Conservation (phyloP, 1,140 invertebrate genomes). For the Dreissena polymorpha region DNA sequence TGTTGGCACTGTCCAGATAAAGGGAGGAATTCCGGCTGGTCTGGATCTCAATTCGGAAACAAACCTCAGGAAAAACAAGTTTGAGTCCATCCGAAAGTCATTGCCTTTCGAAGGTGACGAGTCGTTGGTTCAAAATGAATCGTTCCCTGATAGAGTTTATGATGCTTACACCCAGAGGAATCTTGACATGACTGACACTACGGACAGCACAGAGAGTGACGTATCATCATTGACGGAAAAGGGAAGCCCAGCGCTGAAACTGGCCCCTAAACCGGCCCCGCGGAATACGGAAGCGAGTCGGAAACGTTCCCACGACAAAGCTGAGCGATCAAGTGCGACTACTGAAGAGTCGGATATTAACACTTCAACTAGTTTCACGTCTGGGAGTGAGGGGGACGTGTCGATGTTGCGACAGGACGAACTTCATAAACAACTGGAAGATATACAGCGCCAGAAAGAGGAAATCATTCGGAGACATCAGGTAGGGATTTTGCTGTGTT, state of each 20-base stretch:
- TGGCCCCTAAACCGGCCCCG: not conserved
- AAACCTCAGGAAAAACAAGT: slow-evolving; percentile 52
- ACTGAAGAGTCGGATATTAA: slow-evolving; percentile 56
- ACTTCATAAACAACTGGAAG: slow-evolving; percentile 65
- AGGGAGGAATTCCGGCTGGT: not conserved
- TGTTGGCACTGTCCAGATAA: slow-evolving; percentile 23
- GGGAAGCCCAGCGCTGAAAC: slow-evolving; percentile 66
- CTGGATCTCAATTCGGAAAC: slow-evolving; percentile 14
- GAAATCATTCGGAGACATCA: slow-evolving; percentile 68
- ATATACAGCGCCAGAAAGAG: slow-evolving; percentile 73
- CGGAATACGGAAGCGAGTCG: not conserved
- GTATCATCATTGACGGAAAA: slow-evolving; percentile 65
- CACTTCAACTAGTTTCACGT: slow-evolving; percentile 58
- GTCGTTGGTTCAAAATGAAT: slow-evolving; percentile 27
- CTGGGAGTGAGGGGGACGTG: slow-evolving; percentile 54
- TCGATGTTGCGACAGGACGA: slow-evolving; percentile 67
- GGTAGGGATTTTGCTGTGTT: slow-evolving; percentile 26
- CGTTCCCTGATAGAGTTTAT: slow-evolving; percentile 33
- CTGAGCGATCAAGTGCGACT: not conserved
- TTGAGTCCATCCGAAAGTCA: slow-evolving; percentile 64
- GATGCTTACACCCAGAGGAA: slow-evolving; percentile 47
- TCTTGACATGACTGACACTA: slow-evolving; percentile 43
- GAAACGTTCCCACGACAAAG: not conserved
- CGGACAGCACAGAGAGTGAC: slow-evolving; percentile 41
- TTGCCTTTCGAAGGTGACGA: slow-evolving; percentile 69